Base-by-base conservation (phyloP, 2,888 invertebrate species). In the Tholera decimalis region DNA sequence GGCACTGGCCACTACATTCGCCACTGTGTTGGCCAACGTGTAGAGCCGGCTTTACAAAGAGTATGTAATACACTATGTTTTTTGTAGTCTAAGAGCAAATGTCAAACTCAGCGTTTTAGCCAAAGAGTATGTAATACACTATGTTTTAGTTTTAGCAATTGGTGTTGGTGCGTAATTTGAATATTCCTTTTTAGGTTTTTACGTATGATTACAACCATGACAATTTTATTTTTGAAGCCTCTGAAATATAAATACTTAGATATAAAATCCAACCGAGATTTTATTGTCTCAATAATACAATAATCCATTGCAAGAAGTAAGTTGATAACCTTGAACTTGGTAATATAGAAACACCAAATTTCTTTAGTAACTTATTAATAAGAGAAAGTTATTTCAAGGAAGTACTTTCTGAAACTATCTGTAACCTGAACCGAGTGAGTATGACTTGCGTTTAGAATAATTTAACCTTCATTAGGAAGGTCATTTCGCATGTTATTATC, bases 101-200 rank as follows among this genome's bases (percentile, higher is more conserved):
- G 55, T 64, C 64, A 72, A 73, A 63, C 26, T 33, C 11, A 20
- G 26, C 30, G 4, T 9, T 13, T 6, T 35, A 4, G 2, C 35
- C n/a, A n/a, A n/a, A n/a, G n/a, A n/a, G n/a, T n/a, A n/a, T n/a
- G n/a, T n/a, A n/a, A 3, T 3, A 5, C 3, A 5, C 28, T 28
- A 5, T 5, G 3, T 3, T 3, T 28, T 3, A 28, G 3, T 28
- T 5, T 35, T 35, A 13, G 35, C 13, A 13, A 43, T 15, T 22
- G 1, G 1, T 8, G 53, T 47, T 65, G 73, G 83, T 70, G 70
- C 78, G 64, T 67, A 73, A 58, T 65, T 82, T 70, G 59, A 80
- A 80, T 35, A 41, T 18, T n/a, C 18, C 2, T 60, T 43, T n/a
- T 39, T 41, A 9, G 35, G 20, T 22, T 26, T 28, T 33, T 15